These are phyloP conservation scores for Platichthys stellatus DNA, from an alignment of 2,113 vertebrate species.

Conservation along the genomic window DNA sequence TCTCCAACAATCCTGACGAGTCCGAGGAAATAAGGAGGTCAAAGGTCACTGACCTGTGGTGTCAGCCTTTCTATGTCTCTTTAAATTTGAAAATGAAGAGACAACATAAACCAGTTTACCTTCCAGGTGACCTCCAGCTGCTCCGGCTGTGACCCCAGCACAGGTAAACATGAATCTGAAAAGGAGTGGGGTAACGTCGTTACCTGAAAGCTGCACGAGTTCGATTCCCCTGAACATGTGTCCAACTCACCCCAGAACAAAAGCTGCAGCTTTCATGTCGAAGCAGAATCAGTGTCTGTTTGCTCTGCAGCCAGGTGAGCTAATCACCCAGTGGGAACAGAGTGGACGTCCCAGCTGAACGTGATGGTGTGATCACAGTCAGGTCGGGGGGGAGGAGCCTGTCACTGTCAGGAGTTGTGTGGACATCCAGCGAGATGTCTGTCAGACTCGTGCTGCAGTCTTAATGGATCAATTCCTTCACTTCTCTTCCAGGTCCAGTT, in stretches of 20 bases:
- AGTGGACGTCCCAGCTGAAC: constrained; percentile 16
- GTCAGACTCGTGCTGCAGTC: not conserved
- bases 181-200: not conserved
- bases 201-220: not conserved
- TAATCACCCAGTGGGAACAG: constrained; percentile 42
- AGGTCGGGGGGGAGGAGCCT: too few species aligned
- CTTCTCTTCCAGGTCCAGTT: constrained; percentile 83
- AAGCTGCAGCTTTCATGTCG: constrained; percentile 44
- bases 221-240: not conserved
- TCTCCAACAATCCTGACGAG: constrained; percentile 13
- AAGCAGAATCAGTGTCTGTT: constrained; percentile 3
- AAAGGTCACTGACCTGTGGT: not conserved
- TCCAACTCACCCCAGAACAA: constrained; percentile 44
- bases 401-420: too few species aligned
- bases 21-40: not conserved
- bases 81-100: not conserved
- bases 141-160: not conserved
- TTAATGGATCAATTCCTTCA: not conserved
- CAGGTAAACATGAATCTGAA: constrained; percentile 12
- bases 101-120: not conserved
- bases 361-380: constrained; percentile 31
- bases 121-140: not conserved
- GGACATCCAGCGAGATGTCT: too few species aligned
- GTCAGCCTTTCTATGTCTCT: not conserved
- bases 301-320: constrained; percentile 34